These are phyloP conservation scores for Tachysurus fulvidraco DNA, from an alignment of 2,113 vertebrate species.

Conservation along the genomic window DNA sequence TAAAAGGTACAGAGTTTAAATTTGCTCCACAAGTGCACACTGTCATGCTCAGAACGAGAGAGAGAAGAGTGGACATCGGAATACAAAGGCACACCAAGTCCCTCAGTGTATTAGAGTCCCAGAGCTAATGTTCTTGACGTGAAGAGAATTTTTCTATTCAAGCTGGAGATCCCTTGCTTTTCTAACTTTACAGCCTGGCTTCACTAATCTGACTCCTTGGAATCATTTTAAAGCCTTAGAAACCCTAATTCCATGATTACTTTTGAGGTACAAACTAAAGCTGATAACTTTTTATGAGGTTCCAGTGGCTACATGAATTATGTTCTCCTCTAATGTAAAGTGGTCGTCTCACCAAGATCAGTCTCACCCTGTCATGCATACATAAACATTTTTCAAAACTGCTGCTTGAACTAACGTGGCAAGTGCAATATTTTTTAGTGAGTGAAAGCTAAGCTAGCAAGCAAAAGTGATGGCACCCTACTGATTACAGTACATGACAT, in stretches of 20 bases:
- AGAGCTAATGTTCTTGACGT: slow-evolving; percentile 27
- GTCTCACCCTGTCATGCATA: not conserved
- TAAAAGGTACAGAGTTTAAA: slow-evolving; percentile 45
- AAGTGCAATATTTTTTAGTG: not conserved
- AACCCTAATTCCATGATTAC: not conserved
- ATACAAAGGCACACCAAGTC: slow-evolving; percentile 14
- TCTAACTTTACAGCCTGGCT: not conserved
- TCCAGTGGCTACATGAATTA: not conserved
- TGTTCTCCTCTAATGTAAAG: not conserved
- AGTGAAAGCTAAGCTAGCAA: not conserved
- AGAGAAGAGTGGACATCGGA: slow-evolving; percentile 8
- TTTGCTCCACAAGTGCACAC: slow-evolving; percentile 26
- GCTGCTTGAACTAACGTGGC: not conserved
- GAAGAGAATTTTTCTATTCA: not conserved
- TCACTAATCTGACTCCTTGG: not conserved
- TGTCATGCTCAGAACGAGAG: not conserved
- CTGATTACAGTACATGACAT: not conserved
- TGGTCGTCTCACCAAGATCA: not conserved
- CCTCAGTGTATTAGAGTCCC: not conserved
- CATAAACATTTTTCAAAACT: not conserved
- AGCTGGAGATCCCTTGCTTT: not conserved
- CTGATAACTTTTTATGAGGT: not conserved
- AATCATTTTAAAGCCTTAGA: not conserved
- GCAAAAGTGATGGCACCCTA: not conserved
- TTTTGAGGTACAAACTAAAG: not conserved